phyloP scores from a whole-genome alignment of 2,113 vertebrate genomes.

The Paradoxurus hermaphroditus region DNA sequence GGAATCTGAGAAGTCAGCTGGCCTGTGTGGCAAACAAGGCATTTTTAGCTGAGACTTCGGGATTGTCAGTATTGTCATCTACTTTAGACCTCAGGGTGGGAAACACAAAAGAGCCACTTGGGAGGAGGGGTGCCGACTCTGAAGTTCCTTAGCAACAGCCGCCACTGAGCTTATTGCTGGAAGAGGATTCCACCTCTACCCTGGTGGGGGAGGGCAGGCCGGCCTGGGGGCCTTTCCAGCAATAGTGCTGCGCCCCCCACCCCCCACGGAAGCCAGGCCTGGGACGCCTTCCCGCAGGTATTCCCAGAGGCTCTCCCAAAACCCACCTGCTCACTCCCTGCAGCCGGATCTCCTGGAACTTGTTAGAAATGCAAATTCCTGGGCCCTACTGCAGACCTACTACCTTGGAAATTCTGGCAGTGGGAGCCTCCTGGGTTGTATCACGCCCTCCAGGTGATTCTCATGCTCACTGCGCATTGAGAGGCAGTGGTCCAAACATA shows the following conservation, averaged over 20 bases:
- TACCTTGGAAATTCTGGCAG: background rate
- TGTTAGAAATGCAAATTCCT: background rate
- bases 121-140: background rate
- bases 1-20: constrained; percentile 81
- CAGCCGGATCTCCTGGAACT: background rate
- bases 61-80: background rate
- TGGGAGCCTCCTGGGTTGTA: too few relatives aligned
- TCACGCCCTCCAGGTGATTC: background rate
- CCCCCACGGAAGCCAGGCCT: too few relatives aligned
- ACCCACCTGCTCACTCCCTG: background rate
- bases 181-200: background rate
- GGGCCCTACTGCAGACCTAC: background rate
- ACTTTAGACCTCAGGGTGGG: background rate
- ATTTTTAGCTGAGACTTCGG: constrained; percentile 80
- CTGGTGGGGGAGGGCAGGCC: background rate
- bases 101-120: background rate
- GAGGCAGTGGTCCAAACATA: background rate
- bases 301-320: background rate
- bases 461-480: background rate
- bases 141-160: background rate
- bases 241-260: background rate
- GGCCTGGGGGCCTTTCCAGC: background rate
- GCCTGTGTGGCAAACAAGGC: constrained; percentile 49
- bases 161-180: background rate
- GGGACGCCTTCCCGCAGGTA: background rate